Conservation (phyloP, 2,113 vertebrate genomes). For the Embiotoca jacksoni region DNA sequence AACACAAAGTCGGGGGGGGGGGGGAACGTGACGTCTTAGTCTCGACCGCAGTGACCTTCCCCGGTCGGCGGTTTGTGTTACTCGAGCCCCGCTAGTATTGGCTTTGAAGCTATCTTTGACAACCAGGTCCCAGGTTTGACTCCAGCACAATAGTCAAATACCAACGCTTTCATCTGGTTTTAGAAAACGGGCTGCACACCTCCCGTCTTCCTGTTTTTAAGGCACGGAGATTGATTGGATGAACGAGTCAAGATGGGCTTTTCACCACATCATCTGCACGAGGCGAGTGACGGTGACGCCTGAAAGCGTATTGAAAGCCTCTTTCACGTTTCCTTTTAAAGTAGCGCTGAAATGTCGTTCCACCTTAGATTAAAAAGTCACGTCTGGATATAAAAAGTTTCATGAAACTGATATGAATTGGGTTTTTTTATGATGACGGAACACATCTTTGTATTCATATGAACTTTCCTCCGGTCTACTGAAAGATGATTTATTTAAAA, state of each 20-base stretch:
- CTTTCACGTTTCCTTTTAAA: background rate
- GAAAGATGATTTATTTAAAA: slow-evolving; percentile 9
- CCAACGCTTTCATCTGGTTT: slow-evolving; percentile 1
- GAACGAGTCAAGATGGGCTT: slow-evolving; percentile 7
- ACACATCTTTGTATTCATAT: rapidly evolving
- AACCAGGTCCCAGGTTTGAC: slow-evolving; percentile 18
- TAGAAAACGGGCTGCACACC: background rate
- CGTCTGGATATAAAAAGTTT: background rate
- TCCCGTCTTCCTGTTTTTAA: background rate
- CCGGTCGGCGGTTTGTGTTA: slow-evolving; percentile 1
- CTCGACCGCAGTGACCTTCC: slow-evolving; percentile 19
- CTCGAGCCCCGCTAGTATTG: background rate
- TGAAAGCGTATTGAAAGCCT: slow-evolving; percentile 8
- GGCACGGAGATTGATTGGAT: background rate
- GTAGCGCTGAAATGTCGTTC: background rate
- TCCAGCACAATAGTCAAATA: background rate
- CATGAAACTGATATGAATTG: background rate
- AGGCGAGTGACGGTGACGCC: background rate
- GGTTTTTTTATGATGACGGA: background rate
- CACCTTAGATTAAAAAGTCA: background rate
- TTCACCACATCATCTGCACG: background rate
- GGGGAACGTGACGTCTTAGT: slow-evolving; percentile 23
- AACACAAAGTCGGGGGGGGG: slow-evolving; percentile 3
- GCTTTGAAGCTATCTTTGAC: slow-evolving; percentile 13
- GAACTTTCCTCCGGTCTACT: background rate